phyloP scores from a whole-genome alignment of 2,888 invertebrate species.

The Norana najaformis region DNA sequence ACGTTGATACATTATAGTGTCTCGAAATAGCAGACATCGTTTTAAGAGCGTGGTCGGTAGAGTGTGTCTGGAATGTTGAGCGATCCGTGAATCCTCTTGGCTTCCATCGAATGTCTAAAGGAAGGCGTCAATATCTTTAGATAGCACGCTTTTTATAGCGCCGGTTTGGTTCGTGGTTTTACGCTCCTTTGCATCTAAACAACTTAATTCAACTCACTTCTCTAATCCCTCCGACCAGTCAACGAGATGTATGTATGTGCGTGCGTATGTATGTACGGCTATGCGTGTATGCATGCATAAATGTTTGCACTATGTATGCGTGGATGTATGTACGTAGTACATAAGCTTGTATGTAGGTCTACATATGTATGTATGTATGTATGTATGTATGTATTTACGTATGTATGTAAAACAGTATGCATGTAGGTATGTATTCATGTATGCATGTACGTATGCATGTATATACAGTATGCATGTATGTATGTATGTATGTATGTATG shows the following conservation, averaged over 20 bases:
- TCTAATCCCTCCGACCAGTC: too few relatives aligned
- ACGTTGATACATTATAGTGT: background rate
- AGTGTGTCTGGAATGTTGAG: background rate
- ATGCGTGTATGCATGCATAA: background rate
- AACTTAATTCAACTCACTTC: too few relatives aligned
- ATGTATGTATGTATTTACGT: background rate
- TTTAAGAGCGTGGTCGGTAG: background rate
- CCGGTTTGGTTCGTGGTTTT: too few relatives aligned
- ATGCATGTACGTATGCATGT: background rate
- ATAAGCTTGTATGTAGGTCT: too few relatives aligned
- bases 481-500: constrained; percentile 17
- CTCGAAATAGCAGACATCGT: background rate
- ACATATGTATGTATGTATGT: background rate
- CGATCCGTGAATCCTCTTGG: background rate
- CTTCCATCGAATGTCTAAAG: too few relatives aligned
- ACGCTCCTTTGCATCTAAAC: too few relatives aligned
- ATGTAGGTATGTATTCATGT: background rate
- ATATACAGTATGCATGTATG: constrained; percentile 5
- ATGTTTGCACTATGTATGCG: background rate
- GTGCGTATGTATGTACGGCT: background rate
- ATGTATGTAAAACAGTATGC: background rate
- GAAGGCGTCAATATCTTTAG: too few relatives aligned
- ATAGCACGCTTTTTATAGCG: too few relatives aligned
- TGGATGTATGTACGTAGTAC: background rate
- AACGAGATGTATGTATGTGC: background rate